Evolutionary conservation across 2,797 vertebrate genomes (phyloP), one percentile per base, ranked within the genome.

Genomic region (Lacerta agilis): DNA sequence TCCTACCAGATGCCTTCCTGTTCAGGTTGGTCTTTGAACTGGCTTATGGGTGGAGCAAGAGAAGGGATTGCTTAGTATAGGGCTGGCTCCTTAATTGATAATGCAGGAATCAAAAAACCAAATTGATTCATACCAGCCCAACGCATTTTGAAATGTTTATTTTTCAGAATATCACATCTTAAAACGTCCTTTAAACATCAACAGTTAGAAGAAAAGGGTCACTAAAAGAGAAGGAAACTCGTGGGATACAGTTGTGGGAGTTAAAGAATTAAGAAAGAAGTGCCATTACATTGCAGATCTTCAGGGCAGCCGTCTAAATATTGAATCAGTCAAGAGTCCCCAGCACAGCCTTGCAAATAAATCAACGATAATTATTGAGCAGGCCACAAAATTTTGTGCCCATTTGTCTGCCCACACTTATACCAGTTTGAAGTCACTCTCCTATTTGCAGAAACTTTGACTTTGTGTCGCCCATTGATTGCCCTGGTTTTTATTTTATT

Each of bases 1-100:
- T 99, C 82, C 97, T 96, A 1, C 98, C 98, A 0, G 98, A 99
- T 0, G 94, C 98, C 55, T 99, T 98, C 85, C 93, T 94, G 20
- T 99, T 99, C 94, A 98, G 97, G 98, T 99, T 91, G 92, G 95
- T 92, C 67, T 25, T 67, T 4, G 79, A 91, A 10, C 10, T 58
- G 20, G 27, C 33, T 67, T 55, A 2, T 64, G 11, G n/a, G 7
- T 55, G 71, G 23, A 23, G 17, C 3, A 45, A 36, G 18, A 33
- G 38, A 41, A 58, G 29, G 36, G 76, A 1, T 49, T n/a, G 0
- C 8, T 29, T 20, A 7, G 10, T 61, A 25, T 2, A 55, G 9
- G 8, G 38, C 4, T 64, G 17, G 11, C 45, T 72, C 25, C 18
- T 36, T 77, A 23, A 2, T 29, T 3, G 8, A 23, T 45, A 33